Evolutionary conservation across 64 coral and sea anemone genomes (phyloP).

Genomic region (Montipora cactus): DNA sequence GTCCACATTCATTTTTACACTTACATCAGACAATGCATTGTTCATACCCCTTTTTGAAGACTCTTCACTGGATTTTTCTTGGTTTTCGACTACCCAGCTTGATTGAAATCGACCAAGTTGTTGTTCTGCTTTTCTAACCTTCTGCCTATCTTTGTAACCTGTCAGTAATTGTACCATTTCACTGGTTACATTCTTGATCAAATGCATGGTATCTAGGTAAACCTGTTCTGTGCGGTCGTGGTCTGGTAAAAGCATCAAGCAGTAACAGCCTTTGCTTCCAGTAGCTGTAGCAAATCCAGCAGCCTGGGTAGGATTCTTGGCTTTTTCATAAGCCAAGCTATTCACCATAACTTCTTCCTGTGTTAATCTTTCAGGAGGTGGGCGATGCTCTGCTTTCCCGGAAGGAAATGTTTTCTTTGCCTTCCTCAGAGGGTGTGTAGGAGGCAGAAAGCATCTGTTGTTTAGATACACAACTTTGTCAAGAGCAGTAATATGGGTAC

Average conservation of each 20-base stretch:
- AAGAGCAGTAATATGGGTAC: constrained; percentile 29
- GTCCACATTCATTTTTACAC: not conserved
- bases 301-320: constrained; percentile 39
- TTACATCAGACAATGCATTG: constrained; percentile 7
- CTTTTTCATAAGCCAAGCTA: constrained; percentile 63
- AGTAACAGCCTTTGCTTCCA: constrained; percentile 37
- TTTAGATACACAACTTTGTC: constrained; percentile 64
- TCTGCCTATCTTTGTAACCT: constrained; percentile 53
- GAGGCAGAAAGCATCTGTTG: constrained; percentile 46
- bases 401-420: constrained; percentile 46
- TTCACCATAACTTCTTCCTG: constrained; percentile 42
- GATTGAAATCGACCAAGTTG: constrained; percentile 17
- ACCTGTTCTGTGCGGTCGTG: constrained; percentile 48
- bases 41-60: not conserved
- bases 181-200: constrained; percentile 46
- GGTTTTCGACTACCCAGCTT: not conserved
- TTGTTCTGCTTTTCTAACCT: constrained; percentile 56
- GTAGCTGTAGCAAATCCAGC: constrained; percentile 42
- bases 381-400: constrained; percentile 18
- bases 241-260: constrained; percentile 63
- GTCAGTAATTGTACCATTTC: constrained; percentile 49
- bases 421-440: constrained; percentile 9
- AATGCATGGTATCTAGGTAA: constrained; percentile 66
- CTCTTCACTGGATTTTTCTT: not conserved
- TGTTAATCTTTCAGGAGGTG: constrained; percentile 17